phyloP scores from a whole-genome alignment of 1,140 invertebrate genomes.

The Sycophaga agraensis region DNA sequence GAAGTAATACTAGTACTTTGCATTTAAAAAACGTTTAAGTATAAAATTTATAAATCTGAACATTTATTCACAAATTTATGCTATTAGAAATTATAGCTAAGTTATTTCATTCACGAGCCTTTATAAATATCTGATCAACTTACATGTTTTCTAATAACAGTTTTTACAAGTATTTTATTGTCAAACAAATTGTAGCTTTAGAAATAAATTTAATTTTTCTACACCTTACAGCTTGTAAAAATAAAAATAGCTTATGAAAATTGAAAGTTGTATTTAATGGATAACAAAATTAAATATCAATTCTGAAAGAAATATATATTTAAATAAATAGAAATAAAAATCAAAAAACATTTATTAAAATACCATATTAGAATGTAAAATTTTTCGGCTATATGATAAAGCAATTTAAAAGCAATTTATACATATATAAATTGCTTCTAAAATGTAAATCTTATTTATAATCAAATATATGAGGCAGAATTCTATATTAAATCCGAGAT shows the following conservation, averaged over 20 bases:
- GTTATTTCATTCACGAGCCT: conserved; percentile 53
- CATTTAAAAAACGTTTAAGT: no score
- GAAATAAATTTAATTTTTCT: background rate
- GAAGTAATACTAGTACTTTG: no score
- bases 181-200: background rate
- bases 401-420: no score
- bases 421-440: no score
- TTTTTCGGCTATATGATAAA: no score
- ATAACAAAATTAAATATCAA: background rate
- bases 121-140: conserved; percentile 27
- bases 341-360: no score
- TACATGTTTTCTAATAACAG: background rate
- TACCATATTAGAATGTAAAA: no score
- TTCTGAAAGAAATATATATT: background rate
- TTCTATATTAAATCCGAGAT: background rate
- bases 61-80: no score
- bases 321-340: no score
- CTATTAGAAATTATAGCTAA: conserved; percentile 35
- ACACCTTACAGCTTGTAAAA: background rate
- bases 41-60: no score
- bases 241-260: background rate
- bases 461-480: background rate
- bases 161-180: background rate
- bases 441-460: background rate
- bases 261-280: background rate